These are phyloP conservation scores for Criorhina ranunculi DNA, from an alignment of 2,888 invertebrate genomes.

Conservation along the genomic window DNA sequence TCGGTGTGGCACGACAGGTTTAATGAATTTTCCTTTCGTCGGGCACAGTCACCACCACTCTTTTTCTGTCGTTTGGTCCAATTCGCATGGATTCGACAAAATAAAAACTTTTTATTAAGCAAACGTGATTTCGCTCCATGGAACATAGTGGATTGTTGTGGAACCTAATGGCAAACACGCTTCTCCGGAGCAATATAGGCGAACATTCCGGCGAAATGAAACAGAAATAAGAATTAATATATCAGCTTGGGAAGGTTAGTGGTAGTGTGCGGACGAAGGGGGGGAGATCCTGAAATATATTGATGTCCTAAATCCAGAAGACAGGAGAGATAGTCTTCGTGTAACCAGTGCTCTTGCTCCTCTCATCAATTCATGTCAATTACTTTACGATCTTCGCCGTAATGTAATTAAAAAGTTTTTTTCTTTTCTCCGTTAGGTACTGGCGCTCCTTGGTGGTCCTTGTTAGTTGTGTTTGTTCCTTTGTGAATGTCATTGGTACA, in stretches of 20 bases:
- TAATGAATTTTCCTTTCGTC: conserved; percentile 63
- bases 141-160: conserved; percentile 7
- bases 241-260: no score
- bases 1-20: conserved; percentile 26
- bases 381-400: conserved; percentile 68
- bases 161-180: conserved; percentile 51
- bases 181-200: conserved; percentile 13
- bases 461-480: conserved; percentile 9
- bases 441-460: conserved; percentile 2
- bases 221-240: conserved; percentile 39
- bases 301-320: conserved; percentile 35
- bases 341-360: not conserved
- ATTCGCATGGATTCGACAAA: conserved; percentile 46
- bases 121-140: conserved; percentile 68
- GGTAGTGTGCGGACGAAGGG: no score
- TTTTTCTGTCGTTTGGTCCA: conserved; percentile 4
- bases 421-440: conserved; percentile 43
- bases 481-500: conserved; percentile 18
- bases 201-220: conserved; percentile 19
- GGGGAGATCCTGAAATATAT: conserved; percentile 21
- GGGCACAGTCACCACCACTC: not conserved
- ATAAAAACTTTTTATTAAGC: conserved; percentile 71
- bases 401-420: conserved; percentile 73
- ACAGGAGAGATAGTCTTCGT: not conserved
- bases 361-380: conserved; percentile 68